Base-by-base conservation (phyloP, 2,113 vertebrate species). In the Diphyllodes magnificus region DNA sequence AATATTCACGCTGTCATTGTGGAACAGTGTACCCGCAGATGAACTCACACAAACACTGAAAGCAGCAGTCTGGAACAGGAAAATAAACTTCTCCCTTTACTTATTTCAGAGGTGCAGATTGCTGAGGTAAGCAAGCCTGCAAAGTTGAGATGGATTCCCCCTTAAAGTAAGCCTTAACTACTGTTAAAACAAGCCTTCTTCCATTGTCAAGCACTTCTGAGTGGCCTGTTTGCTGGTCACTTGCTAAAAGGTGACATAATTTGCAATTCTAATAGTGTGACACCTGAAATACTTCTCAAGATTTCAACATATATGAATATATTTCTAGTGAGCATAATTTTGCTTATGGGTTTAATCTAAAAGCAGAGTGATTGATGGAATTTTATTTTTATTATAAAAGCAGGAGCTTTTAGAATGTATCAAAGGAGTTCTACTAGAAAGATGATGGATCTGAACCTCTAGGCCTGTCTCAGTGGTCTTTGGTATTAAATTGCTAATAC, bases 401-500 rank as follows among this genome's bases (percentile, higher is more conserved):
- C 24, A 86, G 68, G 65, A 86, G 49, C 31, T 86, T 84, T 83
- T 61, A 71, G 73, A 44, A 60, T 35, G 40, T 50, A 40, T 72
- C 33, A 39, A 21, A 66, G 28, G 37, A 42, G 19, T 66, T 93
- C 50, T 61, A 19, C 35, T 72, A 20, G 45, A 66, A 87, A 42
- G 63, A 59, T 42, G 25, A 61, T 65, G 40, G 28, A 40, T 83
- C 47, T 73, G 92, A 92, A 77, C 64, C 53, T 81, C n/a, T 56
- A 84, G 19, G 60, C 13, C 30, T 40, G 6, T 33, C 49, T 84
- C 57, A 11, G 68, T 85, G 63, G 24, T 85, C 49, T 79, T 75
- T 42, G 40, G 57, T 91, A 76, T 82, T 75, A 89, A 91, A 68
- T 72, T 89, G 53, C 44, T 87, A 61, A 78, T 86, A 76, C n/a